Evolutionary conservation across 2,888 invertebrate genomes (phyloP).

Genomic region (Pasiphila rectangulata): DNA sequence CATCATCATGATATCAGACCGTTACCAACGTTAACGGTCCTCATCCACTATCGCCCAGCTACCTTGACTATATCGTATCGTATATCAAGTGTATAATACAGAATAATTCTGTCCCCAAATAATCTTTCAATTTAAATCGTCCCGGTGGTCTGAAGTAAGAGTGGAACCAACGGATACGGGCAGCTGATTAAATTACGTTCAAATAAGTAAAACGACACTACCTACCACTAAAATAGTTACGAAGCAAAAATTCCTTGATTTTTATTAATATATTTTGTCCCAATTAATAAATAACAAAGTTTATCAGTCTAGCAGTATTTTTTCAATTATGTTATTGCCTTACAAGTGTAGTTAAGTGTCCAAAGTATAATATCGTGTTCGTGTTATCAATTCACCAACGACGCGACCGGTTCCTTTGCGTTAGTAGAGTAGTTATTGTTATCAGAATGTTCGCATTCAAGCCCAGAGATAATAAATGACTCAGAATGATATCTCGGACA

Average conservation of each 20-base stretch:
- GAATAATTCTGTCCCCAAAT: background rate
- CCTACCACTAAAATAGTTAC: constrained; percentile 24
- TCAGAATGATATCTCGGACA: constrained; percentile 44
- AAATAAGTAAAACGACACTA: constrained; percentile 42
- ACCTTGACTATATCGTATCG: too few species aligned
- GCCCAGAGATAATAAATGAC: constrained; percentile 51
- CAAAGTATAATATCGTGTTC: too few species aligned
- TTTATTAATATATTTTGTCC: constrained; percentile 22
- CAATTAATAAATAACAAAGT: background rate
- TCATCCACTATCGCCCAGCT: too few species aligned
- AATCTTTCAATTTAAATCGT: constrained; percentile 25
- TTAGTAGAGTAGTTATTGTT: constrained; percentile 39
- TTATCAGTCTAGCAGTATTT: background rate
- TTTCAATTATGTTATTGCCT: constrained; percentile 16
- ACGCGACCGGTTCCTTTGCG: constrained; percentile 30
- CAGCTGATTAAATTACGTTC: constrained; percentile 62
- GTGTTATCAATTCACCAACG: constrained; percentile 32
- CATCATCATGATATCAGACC: too few species aligned
- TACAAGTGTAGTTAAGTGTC: constrained; percentile 28
- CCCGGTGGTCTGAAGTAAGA: constrained; percentile 48
- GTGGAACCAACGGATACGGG: constrained; percentile 61
- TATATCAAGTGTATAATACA: too few species aligned
- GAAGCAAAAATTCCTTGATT: constrained; percentile 23
- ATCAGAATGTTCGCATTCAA: constrained; percentile 48
- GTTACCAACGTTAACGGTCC: too few species aligned